phyloP scores from a whole-genome alignment of 1,140 invertebrate species.

The Zaprionus taronus region DNA sequence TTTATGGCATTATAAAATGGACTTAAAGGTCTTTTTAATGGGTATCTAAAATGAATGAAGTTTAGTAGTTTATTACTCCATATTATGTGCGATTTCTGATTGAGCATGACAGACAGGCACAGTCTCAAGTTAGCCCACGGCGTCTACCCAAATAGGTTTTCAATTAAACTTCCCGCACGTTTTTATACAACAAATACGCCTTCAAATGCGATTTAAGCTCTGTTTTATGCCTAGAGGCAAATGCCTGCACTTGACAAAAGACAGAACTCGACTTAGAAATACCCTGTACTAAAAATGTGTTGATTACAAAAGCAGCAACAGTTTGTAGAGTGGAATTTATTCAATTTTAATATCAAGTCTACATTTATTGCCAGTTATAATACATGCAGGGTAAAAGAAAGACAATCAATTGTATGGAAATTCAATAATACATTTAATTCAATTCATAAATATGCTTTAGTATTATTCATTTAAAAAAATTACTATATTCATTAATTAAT shows the following conservation, averaged over 20 bases:
- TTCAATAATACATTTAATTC: too few species aligned
- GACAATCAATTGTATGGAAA: neutral
- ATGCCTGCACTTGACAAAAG: neutral
- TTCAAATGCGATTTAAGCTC: neutral
- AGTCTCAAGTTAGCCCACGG: neutral
- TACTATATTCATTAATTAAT: too few species aligned
- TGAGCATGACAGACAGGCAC: neutral
- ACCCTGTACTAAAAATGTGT: neutral
- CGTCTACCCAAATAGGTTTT: neutral
- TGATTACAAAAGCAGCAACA: neutral
- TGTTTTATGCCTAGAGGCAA: neutral
- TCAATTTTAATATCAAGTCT: neutral
- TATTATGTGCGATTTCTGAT: neutral
- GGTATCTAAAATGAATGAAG: neutral
- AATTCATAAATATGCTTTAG: too few species aligned
- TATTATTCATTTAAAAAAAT: too few species aligned
- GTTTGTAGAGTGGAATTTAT: neutral
- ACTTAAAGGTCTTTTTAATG: neutral
- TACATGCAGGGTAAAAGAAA: neutral
- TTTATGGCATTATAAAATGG: neutral
- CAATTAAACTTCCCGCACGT: neutral
- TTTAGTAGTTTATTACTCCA: neutral
- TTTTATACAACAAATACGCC: neutral
- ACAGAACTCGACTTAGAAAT: neutral
- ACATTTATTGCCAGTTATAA: neutral